Base-by-base conservation (phyloP, 2,888 invertebrate species). In the Drosophila atripex region DNA sequence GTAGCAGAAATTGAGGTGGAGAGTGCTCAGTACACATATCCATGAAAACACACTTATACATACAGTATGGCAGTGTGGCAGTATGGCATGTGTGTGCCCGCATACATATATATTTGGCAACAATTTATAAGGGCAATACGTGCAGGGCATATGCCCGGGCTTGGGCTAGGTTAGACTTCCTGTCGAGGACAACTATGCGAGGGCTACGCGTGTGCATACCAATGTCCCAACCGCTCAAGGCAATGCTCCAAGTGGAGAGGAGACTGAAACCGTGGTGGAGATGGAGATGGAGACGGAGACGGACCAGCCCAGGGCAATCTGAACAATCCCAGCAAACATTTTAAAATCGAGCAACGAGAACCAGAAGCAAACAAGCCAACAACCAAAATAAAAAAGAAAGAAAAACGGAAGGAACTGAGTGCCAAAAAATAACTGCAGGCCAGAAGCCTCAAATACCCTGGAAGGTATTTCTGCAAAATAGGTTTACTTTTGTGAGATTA, bases 191-290 rank as follows among this genome's bases (percentile, higher is more conserved):
- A 82, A 88, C 82, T 88, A 83, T 88, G 79, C 61, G 79, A 88
- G 69, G 84, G 83, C 87, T 77, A 83, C 83, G 86, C 79, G 86
- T 79, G 86, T 86, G 88, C 84, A 84, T 84, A 88, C 88, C 86
- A 88, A 88, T 83, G 77, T 38, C 51, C 57, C 49, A 38, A 30
- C 51, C 51, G 28, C 46, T 38, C 16, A 46, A 46, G 38, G 43
- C 43, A 57, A 54, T 9, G 18, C 14, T 41, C 4, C 16, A 41
- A 41, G 18, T 2, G 1, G 9, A 18, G 18, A 18, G 8, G 18
- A 41, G 39, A 16, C 39, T 3, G 16, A 16, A 3, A 7, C 39
- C 8, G 16, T 16, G 28, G 14, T 14, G 41, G 64, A 25, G 28
- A 28, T 14, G 49, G 64, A 25, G 11, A n/a, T 14, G 41, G 64